These are phyloP conservation scores for Meleagris gallopavo DNA, from an alignment of 2,113 vertebrate genomes.

Conservation along the genomic window DNA sequence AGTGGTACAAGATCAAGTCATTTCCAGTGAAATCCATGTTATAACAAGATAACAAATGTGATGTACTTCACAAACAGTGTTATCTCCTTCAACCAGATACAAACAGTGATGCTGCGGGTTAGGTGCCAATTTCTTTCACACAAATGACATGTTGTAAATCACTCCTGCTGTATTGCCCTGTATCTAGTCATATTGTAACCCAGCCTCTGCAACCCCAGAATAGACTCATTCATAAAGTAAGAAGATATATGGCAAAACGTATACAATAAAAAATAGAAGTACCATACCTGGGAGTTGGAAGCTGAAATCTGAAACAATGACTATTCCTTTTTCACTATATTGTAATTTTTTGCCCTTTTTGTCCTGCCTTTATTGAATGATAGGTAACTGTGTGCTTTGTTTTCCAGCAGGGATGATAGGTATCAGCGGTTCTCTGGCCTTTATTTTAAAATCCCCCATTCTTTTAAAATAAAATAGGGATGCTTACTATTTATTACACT, in stretches of 20 bases:
- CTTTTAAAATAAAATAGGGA: background rate
- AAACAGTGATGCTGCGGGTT: slow-evolving; percentile 30
- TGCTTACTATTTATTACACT: background rate
- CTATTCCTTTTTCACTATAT: background rate
- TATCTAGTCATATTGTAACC: background rate
- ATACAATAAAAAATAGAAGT: slow-evolving; percentile 7
- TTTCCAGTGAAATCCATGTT: background rate
- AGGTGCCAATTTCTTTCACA: slow-evolving; percentile 51
- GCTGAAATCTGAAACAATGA: background rate
- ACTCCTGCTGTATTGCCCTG: background rate
- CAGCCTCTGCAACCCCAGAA: background rate
- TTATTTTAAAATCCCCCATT: background rate
- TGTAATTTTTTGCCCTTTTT: slow-evolving; percentile 19
- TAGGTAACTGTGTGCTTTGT: background rate
- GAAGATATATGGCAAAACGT: slow-evolving; percentile 7
- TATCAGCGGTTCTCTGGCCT: background rate
- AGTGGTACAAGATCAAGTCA: background rate
- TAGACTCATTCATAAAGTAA: slow-evolving; percentile 2
- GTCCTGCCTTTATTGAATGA: background rate
- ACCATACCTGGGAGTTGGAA: background rate
- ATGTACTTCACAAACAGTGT: slow-evolving; percentile 34
- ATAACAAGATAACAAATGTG: slow-evolving; percentile 25
- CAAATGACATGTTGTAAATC: slow-evolving; percentile 38
- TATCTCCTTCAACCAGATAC: slow-evolving; percentile 42
- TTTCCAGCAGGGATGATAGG: background rate